Evolutionary conservation across 2,888 invertebrate species (phyloP).

Genomic region (Eretmocerus hayati): DNA sequence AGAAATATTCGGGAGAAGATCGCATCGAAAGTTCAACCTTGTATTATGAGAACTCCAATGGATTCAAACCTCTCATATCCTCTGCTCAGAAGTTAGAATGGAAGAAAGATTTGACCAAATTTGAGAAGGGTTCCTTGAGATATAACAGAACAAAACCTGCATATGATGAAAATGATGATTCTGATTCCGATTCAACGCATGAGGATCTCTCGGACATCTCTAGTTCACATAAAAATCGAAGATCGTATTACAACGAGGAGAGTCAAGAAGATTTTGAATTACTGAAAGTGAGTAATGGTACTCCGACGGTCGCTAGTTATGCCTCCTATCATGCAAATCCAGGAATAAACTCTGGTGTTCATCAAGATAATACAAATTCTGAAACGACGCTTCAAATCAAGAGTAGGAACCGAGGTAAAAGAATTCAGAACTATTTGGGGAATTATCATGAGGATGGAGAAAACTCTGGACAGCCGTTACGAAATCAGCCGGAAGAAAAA

Average conservation of each 20-base stretch:
- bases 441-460: slow-evolving; percentile 20
- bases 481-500: slow-evolving; percentile 2
- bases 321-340: slow-evolving; percentile 31
- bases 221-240: slow-evolving; percentile 32
- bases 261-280: slow-evolving; percentile 38
- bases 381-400: slow-evolving; percentile 12
- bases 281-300: slow-evolving; percentile 39
- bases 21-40: slow-evolving; percentile 22
- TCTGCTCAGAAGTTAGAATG: slow-evolving; percentile 14
- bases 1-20: slow-evolving; percentile 2
- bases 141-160: slow-evolving; percentile 1
- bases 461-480: neutral
- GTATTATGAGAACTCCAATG: slow-evolving; percentile 39
- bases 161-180: neutral
- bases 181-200: slow-evolving; percentile 29
- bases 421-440: slow-evolving; percentile 27
- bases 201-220: slow-evolving; percentile 36
- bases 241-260: slow-evolving; percentile 34
- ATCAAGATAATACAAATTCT: slow-evolving; percentile 1
- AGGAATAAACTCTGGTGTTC: neutral
- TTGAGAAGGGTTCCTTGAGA: too few relatives aligned
- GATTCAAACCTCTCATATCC: slow-evolving; percentile 36
- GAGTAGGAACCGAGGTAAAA: slow-evolving; percentile 25
- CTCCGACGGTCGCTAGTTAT: slow-evolving; percentile 40
- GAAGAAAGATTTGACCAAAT: slow-evolving; percentile 5